These are phyloP conservation scores for Steinernema carpocapsae DNA, from an alignment of 2,888 invertebrate species.

Conservation along the genomic window DNA sequence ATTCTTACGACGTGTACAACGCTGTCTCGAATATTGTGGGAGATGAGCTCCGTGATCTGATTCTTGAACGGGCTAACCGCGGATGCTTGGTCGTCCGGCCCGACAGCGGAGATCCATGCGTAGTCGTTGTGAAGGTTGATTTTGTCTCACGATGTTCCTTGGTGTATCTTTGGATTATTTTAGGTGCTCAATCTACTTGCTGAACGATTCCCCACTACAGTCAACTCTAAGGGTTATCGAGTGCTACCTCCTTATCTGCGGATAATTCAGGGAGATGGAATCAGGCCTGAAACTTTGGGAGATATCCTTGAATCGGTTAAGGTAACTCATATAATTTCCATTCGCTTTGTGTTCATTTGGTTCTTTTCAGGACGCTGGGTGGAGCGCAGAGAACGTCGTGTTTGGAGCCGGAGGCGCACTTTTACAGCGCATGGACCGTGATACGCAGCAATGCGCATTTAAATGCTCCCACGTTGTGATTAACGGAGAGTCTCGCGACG, in stretches of 20 bases:
- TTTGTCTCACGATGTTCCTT: too few species aligned
- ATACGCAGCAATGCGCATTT: conserved; percentile 73
- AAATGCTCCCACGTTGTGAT: conserved; percentile 72
- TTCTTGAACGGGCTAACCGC: conserved; percentile 55
- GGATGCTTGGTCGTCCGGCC: conserved; percentile 72
- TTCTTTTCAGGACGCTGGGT: conserved; percentile 54
- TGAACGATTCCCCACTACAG: conserved; percentile 69
- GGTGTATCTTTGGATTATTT: background rate
- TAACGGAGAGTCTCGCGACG: conserved; percentile 71
- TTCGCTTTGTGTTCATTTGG: background rate
- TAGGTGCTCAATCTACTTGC: conserved; percentile 71
- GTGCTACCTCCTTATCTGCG: conserved; percentile 70
- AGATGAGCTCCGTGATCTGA: conserved; percentile 68
- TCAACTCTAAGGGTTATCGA: conserved; percentile 71
- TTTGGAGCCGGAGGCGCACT: conserved; percentile 73
- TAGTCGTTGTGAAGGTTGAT: conserved; percentile 71
- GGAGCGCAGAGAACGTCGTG: conserved; percentile 72
- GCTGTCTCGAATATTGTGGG: conserved; percentile 72
- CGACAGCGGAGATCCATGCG: conserved; percentile 72
- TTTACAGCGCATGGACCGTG: conserved; percentile 72
- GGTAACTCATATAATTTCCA: conserved; percentile 38
- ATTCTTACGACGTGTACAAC: conserved; percentile 72
- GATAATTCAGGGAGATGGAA: conserved; percentile 73
- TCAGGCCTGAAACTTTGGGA: conserved; percentile 71
- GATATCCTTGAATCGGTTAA: conserved; percentile 70